Evolutionary conservation across 2,113 vertebrate genomes (phyloP).

Genomic region (Charina bottae): DNA sequence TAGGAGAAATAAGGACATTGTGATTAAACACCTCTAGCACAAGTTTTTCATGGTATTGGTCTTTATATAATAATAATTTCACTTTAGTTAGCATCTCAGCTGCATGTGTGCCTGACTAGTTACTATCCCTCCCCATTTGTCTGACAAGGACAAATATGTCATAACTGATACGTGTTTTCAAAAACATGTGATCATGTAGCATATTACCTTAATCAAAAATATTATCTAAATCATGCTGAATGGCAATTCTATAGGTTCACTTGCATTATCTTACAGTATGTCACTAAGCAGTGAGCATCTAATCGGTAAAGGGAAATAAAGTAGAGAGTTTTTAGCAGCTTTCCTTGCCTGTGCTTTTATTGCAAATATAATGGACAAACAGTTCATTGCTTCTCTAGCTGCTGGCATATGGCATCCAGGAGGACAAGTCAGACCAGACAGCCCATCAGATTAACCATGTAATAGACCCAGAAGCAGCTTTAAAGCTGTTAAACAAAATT

Average conservation of each 20-base stretch:
- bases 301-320: constrained; percentile 45
- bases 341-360: constrained; percentile 65
- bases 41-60: neutral
- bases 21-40: neutral
- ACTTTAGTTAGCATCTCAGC: neutral
- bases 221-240: neutral
- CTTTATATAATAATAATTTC: neutral
- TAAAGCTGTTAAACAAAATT: constrained; percentile 77
- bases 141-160: neutral
- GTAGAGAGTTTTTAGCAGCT: constrained; percentile 31
- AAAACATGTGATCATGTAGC: constrained; percentile 5
- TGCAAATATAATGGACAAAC: constrained; percentile 62
- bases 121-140: neutral
- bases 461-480: constrained; percentile 74
- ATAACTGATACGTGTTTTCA: neutral
- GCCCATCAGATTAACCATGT: constrained; percentile 76
- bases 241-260: constrained; percentile 9
- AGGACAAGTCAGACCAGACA: constrained; percentile 70
- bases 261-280: constrained; percentile 41
- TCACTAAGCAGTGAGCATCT: constrained; percentile 30
- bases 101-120: neutral
- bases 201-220: constrained; percentile 31
- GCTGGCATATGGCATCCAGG: constrained; percentile 71
- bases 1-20: neutral
- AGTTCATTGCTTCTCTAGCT: constrained; percentile 65